These are phyloP conservation scores for Drosophila pachea DNA, from an alignment of 1,140 invertebrate species.

Conservation along the genomic window DNA sequence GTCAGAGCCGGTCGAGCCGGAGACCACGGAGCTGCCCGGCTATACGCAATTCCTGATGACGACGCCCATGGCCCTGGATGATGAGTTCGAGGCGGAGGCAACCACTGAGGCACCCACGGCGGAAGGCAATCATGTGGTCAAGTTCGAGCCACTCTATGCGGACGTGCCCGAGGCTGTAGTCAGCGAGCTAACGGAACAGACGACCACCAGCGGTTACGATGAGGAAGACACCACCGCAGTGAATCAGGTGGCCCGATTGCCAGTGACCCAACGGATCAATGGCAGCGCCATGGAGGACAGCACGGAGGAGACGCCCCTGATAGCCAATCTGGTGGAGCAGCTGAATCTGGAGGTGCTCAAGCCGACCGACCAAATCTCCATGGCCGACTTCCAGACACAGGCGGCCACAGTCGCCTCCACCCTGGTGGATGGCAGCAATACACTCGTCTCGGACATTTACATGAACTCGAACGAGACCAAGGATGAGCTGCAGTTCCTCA, in stretches of 20 bases:
- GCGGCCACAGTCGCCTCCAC: conserved; percentile 78
- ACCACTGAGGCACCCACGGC: conserved; percentile 29
- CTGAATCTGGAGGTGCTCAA: conserved; percentile 68
- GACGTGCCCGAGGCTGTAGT: conserved; percentile 47
- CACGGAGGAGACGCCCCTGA: conserved; percentile 59
- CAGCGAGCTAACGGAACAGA: conserved; percentile 29
- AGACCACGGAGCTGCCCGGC: conserved; percentile 63
- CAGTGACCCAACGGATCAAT: background rate
- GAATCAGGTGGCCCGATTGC: too few species aligned
- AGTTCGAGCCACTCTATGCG: conserved; percentile 48
- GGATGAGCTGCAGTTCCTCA: conserved; percentile 70
- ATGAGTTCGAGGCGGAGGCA: conserved; percentile 23
- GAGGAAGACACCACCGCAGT: conserved; percentile 24
- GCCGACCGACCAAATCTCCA: conserved; percentile 71
- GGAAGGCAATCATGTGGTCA: conserved; percentile 43
- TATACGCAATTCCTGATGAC: conserved; percentile 52
- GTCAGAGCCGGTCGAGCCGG: conserved; percentile 40
- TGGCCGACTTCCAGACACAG: conserved; percentile 78
- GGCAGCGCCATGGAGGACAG: conserved; percentile 42
- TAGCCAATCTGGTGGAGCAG: conserved; percentile 71
- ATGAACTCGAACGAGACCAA: conserved; percentile 73
- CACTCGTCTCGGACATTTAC: conserved; percentile 42
- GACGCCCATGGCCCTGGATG: conserved; percentile 48
- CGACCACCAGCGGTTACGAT: conserved; percentile 22
- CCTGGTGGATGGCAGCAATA: conserved; percentile 68